phyloP scores from a whole-genome alignment of 2,797 vertebrate species.

The Mus spretus region DNA sequence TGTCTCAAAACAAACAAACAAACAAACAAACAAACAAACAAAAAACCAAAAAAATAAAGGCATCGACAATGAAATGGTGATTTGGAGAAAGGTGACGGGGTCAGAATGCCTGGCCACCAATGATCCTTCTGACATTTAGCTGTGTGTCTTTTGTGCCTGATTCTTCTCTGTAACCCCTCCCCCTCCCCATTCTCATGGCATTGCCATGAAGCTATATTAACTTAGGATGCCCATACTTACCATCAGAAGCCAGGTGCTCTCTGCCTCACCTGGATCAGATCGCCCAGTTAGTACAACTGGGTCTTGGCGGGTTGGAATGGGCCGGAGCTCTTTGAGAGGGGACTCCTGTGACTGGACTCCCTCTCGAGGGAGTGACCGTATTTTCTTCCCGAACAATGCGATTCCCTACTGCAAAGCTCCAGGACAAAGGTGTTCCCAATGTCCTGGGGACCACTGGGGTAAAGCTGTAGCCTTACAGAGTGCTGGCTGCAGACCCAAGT shows the following conservation, averaged over 20 bases:
- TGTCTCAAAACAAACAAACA: too few species aligned
- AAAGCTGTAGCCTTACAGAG: background rate
- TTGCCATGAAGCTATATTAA: background rate
- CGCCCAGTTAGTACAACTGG: background rate
- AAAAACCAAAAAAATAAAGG: too few species aligned
- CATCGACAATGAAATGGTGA: background rate
- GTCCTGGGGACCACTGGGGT: background rate
- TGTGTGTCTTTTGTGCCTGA: background rate
- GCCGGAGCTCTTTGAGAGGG: background rate
- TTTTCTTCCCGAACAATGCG: background rate
- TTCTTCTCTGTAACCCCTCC: constrained; percentile 6
- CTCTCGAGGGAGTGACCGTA: background rate
- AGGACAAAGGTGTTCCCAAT: background rate
- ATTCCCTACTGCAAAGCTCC: background rate
- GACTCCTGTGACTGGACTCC: background rate
- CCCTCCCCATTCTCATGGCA: background rate
- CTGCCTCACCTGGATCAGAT: background rate
- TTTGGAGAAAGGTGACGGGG: background rate
- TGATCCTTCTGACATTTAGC: background rate
- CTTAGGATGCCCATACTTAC: background rate
- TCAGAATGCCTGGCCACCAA: background rate
- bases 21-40: too few species aligned
- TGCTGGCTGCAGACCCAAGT: background rate
- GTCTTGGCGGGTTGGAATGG: background rate
- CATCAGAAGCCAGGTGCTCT: background rate